These are phyloP conservation scores for Aradophagus sp. DNA, from an alignment of 1,140 invertebrate species.

Conservation along the genomic window DNA sequence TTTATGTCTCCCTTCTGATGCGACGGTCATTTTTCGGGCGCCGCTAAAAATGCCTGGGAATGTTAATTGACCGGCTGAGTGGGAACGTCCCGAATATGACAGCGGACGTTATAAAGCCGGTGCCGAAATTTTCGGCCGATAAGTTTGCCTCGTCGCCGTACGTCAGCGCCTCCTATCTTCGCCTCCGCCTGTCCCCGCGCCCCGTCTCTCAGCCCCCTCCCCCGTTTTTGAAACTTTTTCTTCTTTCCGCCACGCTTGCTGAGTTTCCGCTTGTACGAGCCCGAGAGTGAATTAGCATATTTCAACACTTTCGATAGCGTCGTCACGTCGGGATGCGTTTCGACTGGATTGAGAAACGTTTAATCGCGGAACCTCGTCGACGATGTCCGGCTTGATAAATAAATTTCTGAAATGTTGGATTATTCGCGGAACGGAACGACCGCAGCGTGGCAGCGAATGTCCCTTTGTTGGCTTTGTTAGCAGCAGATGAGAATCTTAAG, in stretches of 20 bases:
- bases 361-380: slow-evolving; percentile 28
- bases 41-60: too few relatives aligned
- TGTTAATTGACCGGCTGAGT: too few relatives aligned
- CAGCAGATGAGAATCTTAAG: slow-evolving; percentile 49
- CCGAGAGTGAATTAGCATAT: slow-evolving; percentile 32
- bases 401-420: slow-evolving; percentile 43
- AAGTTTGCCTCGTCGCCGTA: too few relatives aligned
- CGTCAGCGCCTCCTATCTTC: too few relatives aligned
- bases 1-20: too few relatives aligned
- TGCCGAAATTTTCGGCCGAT: too few relatives aligned
- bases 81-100: too few relatives aligned
- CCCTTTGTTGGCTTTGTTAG: slow-evolving; percentile 49
- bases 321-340: slow-evolving; percentile 16
- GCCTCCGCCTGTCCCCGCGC: too few relatives aligned
- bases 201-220: too few relatives aligned
- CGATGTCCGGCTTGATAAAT: slow-evolving; percentile 41
- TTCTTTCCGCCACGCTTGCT: slow-evolving; percentile 6
- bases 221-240: too few relatives aligned
- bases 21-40: too few relatives aligned
- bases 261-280: slow-evolving; percentile 36
- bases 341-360: slow-evolving; percentile 29
- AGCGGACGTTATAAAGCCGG: too few relatives aligned
- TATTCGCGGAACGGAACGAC: slow-evolving; percentile 20
- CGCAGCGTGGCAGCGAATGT: slow-evolving; percentile 41
- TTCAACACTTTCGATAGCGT: slow-evolving; percentile 41